Evolutionary conservation across 2,888 invertebrate genomes (phyloP).

Genomic region (Folsomia manolachei): DNA sequence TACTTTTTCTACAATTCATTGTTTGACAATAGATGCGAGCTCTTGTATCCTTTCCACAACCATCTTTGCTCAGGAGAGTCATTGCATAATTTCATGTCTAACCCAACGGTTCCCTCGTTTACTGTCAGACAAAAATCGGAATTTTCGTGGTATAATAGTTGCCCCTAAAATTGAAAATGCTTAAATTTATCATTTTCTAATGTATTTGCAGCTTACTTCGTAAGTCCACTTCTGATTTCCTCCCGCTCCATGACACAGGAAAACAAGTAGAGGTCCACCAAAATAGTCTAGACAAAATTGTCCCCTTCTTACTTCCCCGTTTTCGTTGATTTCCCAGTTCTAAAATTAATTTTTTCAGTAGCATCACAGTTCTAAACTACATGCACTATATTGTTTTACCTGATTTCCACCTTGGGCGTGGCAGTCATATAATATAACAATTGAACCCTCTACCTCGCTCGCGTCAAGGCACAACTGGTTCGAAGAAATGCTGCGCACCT

Average conservation of each 20-base stretch:
- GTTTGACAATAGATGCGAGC: neutral
- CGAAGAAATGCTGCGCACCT: neutral
- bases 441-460: neutral
- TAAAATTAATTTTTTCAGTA: neutral
- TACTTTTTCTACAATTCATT: constrained; percentile 3
- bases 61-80: neutral
- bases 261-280: constrained; percentile 11
- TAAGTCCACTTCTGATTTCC: constrained; percentile 31
- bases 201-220: too few species aligned
- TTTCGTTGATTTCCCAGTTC: constrained; percentile 19
- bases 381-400: too few species aligned
- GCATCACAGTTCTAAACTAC: neutral
- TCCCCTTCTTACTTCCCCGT: constrained; percentile 14
- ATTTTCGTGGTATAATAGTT: neutral
- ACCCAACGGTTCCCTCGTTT: neutral
- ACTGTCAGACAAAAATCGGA: neutral
- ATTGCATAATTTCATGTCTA: neutral
- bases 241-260: constrained; percentile 21
- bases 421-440: constrained; percentile 15
- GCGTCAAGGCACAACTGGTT: constrained; percentile 12
- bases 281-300: constrained; percentile 23
- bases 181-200: constrained; percentile 9
- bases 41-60: neutral
- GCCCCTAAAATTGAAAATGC: neutral
- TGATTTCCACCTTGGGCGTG: constrained; percentile 28